Conservation (phyloP, 2,888 invertebrate genomes). For the Lithodes maja region DNA sequence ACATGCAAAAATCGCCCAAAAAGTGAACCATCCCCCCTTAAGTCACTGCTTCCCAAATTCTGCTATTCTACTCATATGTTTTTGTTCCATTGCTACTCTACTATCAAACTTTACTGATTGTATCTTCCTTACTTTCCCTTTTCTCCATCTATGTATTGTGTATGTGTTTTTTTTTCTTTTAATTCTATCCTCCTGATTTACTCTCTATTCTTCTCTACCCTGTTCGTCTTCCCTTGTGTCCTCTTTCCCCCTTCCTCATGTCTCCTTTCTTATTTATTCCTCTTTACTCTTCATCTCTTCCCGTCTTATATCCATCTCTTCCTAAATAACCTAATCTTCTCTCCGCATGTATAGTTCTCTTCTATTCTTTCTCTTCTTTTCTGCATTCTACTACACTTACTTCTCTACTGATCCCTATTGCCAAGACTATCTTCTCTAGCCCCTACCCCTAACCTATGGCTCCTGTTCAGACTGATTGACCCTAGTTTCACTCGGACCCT, state of each 20-base stretch:
- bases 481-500: background rate
- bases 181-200: background rate
- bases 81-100: no score
- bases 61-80: no score
- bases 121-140: background rate
- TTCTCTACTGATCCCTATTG: background rate
- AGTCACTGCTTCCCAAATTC: no score
- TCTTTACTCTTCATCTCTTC: background rate
- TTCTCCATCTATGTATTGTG: background rate
- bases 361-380: background rate
- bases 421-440: background rate
- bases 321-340: background rate
- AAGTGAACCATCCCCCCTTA: no score
- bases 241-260: background rate
- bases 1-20: no score
- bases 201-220: background rate
- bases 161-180: background rate
- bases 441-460: background rate
- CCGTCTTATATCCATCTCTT: background rate
- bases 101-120: no score
- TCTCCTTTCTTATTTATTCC: background rate
- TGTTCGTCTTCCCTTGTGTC: background rate
- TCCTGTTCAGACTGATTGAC: background rate
- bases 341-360: background rate
- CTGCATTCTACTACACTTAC: background rate